Evolutionary conservation across 2,888 invertebrate genomes (phyloP).

Genomic region (Dioctria linearis): DNA sequence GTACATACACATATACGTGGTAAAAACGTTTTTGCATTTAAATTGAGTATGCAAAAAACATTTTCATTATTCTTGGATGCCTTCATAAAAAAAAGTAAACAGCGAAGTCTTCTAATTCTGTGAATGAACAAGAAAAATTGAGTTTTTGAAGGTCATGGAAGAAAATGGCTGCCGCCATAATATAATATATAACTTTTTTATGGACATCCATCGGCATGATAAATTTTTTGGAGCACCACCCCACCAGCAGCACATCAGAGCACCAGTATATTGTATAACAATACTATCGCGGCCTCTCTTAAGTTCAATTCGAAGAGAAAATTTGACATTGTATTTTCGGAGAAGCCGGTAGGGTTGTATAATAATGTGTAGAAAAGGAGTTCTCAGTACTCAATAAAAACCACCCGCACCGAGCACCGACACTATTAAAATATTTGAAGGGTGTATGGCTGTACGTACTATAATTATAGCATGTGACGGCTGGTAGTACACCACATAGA

Average conservation of each 20-base stretch:
- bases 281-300: constrained; percentile 12
- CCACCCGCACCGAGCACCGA: no score
- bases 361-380: no score
- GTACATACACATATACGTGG: no score
- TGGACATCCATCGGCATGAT: no score
- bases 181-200: constrained; percentile 10
- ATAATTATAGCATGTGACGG: no score
- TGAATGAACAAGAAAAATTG: constrained; percentile 31
- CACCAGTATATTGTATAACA: neutral
- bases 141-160: constrained; percentile 57
- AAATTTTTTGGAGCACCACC: neutral
- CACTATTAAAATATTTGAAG: no score
- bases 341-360: no score
- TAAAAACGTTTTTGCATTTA: no score
- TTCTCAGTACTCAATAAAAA: no score
- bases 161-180: constrained; percentile 57
- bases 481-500: no score
- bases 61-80: neutral
- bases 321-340: constrained; percentile 2
- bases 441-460: no score
- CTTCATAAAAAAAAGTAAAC: constrained; percentile 39
- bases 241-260: neutral
- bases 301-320: neutral
- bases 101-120: neutral
- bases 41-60: no score